phyloP scores from a whole-genome alignment of 2,797 vertebrate genomes.

The Fundulus diaphanus region DNA sequence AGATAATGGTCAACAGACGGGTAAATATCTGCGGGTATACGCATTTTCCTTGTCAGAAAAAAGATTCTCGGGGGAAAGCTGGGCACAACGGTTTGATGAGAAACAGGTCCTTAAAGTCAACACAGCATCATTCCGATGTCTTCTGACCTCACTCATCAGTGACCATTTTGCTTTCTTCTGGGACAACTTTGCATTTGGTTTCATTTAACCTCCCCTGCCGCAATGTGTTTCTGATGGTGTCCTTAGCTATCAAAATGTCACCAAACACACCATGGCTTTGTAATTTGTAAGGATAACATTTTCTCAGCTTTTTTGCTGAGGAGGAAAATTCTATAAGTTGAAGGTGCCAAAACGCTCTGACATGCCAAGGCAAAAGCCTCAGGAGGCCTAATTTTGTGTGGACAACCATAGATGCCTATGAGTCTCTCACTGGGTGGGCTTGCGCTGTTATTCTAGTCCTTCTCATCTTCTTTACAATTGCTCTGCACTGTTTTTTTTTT shows the following conservation, averaged over 20 bases:
- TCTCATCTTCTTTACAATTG: slow-evolving; percentile 60
- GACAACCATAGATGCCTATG: slow-evolving; percentile 39
- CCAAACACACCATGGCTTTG: slow-evolving; percentile 47
- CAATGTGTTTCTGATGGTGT: slow-evolving; percentile 52
- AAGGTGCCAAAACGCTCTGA: slow-evolving; percentile 62
- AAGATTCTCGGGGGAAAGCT: slow-evolving; percentile 43
- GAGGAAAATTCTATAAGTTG: slow-evolving; percentile 50
- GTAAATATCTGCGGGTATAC: slow-evolving; percentile 65
- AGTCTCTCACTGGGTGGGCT: slow-evolving; percentile 51
- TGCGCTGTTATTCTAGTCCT: slow-evolving; percentile 40
- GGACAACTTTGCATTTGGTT: slow-evolving; percentile 70
- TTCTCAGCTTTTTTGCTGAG: slow-evolving; percentile 49
- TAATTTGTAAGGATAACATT: slow-evolving; percentile 75
- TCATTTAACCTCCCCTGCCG: slow-evolving; percentile 63
- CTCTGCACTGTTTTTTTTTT: slow-evolving; percentile 48
- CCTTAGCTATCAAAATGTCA: slow-evolving; percentile 66
- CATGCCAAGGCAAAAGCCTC: slow-evolving; percentile 44
- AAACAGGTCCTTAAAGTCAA: slow-evolving; percentile 73
- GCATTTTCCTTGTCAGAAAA: slow-evolving; percentile 70
- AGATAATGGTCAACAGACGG: slow-evolving; percentile 71
- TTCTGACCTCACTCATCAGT: slow-evolving; percentile 70
- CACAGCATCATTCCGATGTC: slow-evolving; percentile 37
- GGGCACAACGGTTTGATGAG: slow-evolving; percentile 59
- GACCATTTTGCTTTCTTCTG: slow-evolving; percentile 46
- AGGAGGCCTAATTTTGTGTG: slow-evolving; percentile 52